Percentiles rank a stretch among this genome's conserved stretches.
Conservation (phyloP, 2,888 invertebrate species). For the Ichneumon xanthorius region DNA sequence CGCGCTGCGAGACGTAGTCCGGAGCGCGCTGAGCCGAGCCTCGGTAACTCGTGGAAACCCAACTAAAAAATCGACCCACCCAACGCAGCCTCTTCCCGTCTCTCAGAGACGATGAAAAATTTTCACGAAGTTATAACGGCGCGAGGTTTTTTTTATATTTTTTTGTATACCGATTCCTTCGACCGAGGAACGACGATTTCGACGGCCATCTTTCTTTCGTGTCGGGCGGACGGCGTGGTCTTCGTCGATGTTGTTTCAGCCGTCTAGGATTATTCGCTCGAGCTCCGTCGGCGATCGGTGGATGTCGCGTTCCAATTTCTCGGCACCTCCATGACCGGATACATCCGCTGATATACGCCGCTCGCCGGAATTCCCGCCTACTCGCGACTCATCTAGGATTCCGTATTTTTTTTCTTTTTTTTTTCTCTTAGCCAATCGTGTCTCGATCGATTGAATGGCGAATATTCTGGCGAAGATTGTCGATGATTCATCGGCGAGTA, state of each 20-base stretch:
- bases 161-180: background rate
- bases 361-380: background rate
- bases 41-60: background rate
- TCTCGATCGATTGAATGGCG: background rate
- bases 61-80: background rate
- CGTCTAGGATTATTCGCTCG: too few species aligned
- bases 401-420: background rate
- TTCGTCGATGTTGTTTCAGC: too few species aligned
- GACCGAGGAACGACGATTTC: too few species aligned
- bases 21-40: background rate
- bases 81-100: background rate
- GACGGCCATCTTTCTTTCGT: too few species aligned
- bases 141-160: background rate
- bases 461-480: background rate
- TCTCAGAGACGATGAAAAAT: background rate
- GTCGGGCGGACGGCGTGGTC: too few species aligned
- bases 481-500: background rate
- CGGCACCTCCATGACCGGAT: conserved; percentile 43
- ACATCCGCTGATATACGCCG: conserved; percentile 27
- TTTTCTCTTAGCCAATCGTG: background rate
- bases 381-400: too few species aligned
- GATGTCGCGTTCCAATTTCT: conserved; percentile 61
- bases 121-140: background rate
- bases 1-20: background rate
- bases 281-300: conserved; percentile 60